A percentile compares a stretch with the other conserved stretches of the same genome.
These are phyloP conservation scores for Campylomormyrus numenius DNA, from an alignment of 2,113 vertebrate species.

Conservation along the genomic window DNA sequence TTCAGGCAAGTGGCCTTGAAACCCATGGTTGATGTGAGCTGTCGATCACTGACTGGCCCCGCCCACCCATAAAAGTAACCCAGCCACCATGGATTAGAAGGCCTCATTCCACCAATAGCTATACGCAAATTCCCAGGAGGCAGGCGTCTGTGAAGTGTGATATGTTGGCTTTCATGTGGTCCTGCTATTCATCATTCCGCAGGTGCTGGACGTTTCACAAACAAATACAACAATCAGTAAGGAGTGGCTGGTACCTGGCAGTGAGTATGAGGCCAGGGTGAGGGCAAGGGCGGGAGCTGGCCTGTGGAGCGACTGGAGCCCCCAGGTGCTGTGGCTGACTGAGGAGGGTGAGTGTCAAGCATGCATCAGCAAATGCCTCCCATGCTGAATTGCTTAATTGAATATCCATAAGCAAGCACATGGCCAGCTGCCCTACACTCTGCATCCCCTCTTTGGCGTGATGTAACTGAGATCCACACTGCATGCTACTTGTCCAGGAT, in stretches of 20 bases:
- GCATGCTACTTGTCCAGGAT: background rate
- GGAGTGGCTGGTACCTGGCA: conserved; percentile 22
- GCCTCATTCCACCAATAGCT: background rate
- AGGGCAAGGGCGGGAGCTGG: conserved; percentile 30
- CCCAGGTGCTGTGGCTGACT: conserved; percentile 37
- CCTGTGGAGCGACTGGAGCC: conserved; percentile 56
- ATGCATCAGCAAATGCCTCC: background rate
- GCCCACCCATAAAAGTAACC: background rate
- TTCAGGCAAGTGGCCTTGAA: background rate
- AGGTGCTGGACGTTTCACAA: conserved; percentile 4
- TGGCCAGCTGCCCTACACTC: background rate
- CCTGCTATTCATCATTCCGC: background rate
- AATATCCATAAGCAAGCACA: background rate
- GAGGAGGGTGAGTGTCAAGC: conserved; percentile 31
- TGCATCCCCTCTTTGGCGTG: background rate
- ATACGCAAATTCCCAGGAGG: background rate
- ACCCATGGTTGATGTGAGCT: background rate
- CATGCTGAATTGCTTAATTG: background rate
- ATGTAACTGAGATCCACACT: background rate
- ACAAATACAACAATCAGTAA: conserved; percentile 31
- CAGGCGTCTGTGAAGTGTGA: background rate
- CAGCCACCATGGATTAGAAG: background rate
- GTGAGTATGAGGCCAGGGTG: conserved; percentile 46
- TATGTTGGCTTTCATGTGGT: background rate
- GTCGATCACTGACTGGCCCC: background rate